Evolutionary conservation across 2,797 vertebrate genomes (phyloP).

Genomic region (Halcyon badia): DNA sequence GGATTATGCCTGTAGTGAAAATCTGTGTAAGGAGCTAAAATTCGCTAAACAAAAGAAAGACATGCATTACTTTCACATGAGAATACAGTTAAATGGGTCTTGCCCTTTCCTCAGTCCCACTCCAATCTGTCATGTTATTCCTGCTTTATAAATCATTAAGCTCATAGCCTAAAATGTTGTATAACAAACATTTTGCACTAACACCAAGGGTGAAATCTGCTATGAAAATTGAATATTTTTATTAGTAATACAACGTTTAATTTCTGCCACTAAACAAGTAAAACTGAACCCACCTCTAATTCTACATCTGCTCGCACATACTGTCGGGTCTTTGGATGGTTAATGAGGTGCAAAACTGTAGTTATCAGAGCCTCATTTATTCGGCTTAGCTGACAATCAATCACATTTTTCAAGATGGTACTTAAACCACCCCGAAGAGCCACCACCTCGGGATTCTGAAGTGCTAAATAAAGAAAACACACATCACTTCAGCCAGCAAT

Average conservation of each 20-base stretch:
- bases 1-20: constrained; percentile 99
- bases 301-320: constrained; percentile 96
- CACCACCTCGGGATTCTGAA: constrained; percentile 98
- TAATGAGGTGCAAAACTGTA: constrained; percentile 97
- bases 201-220: background rate
- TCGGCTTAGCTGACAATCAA: constrained; percentile 97
- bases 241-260: background rate
- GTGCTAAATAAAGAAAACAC: constrained; percentile 82
- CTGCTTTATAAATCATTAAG: background rate
- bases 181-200: background rate
- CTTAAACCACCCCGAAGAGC: constrained; percentile 95
- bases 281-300: constrained; percentile 88
- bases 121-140: background rate
- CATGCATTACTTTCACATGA: constrained; percentile 5
- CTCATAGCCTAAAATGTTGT: background rate
- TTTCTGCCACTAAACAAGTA: background rate
- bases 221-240: background rate
- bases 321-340: constrained; percentile 96
- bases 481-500: background rate
- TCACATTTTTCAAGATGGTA: constrained; percentile 97
- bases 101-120: background rate
- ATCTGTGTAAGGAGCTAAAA: constrained; percentile 98
- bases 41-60: constrained; percentile 87
- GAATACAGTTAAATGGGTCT: background rate
- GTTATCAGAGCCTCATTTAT: constrained; percentile 99